Conservation (phyloP, 35 echinoderm and acorn worm species). For the Hemicentrotus pulcherrimus region DNA sequence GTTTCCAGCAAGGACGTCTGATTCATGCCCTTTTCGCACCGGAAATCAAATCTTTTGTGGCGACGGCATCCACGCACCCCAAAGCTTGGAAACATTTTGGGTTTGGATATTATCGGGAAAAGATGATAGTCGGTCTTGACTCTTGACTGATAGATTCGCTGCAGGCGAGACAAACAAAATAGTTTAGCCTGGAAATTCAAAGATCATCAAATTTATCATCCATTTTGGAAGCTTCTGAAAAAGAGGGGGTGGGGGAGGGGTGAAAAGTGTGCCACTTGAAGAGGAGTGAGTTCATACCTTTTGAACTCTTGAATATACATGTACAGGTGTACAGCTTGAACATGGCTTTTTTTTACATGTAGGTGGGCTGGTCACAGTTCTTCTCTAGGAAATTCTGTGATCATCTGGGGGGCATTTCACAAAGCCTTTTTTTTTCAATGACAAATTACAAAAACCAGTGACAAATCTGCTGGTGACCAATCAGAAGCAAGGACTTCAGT, state of each 20-base stretch:
- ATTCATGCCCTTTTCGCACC: constrained; percentile 9
- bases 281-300: too few relatives aligned
- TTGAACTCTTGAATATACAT: too few relatives aligned
- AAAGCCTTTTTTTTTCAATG: too few relatives aligned
- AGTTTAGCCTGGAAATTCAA: background rate
- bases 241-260: background rate
- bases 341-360: too few relatives aligned
- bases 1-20: background rate
- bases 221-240: background rate
- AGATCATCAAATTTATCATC: background rate
- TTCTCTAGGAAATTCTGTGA: too few relatives aligned
- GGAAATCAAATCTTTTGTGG: constrained; percentile 3
- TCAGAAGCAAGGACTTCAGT: too few relatives aligned
- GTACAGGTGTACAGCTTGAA: too few relatives aligned
- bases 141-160: background rate
- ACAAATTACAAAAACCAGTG: too few relatives aligned
- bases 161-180: background rate
- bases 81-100: background rate
- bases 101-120: background rate
- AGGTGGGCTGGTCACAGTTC: too few relatives aligned
- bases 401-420: too few relatives aligned
- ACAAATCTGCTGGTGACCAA: too few relatives aligned
- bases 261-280: too few relatives aligned
- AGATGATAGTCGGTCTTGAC: background rate
- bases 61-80: background rate